These are phyloP conservation scores for Pogonognathellus flavescens DNA, from an alignment of 1,140 invertebrate species.

Conservation along the genomic window DNA sequence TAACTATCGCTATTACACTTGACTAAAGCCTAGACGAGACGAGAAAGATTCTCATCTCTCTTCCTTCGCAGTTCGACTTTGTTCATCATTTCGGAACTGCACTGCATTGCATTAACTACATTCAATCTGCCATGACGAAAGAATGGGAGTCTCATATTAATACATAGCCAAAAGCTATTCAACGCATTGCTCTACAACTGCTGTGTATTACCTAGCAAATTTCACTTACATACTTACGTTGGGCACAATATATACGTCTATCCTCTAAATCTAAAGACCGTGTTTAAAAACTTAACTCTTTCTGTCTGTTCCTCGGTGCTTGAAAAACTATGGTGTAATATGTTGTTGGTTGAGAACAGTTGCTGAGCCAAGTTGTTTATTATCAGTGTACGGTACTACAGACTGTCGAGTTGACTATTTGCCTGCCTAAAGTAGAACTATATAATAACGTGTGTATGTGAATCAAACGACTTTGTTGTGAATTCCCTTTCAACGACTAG, in stretches of 20 bases:
- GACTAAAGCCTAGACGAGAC: constrained; percentile 15
- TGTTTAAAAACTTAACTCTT: constrained; percentile 1
- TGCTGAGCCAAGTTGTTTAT: constrained; percentile 5
- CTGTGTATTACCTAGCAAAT: background rate
- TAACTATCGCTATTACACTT: constrained; percentile 47
- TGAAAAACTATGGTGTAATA: background rate
- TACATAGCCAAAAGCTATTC: constrained; percentile 37
- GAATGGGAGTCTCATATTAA: constrained; percentile 47
- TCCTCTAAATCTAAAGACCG: constrained; percentile 37
- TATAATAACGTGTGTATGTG: no score
- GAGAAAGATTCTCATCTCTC: background rate
- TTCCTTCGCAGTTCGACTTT: constrained; percentile 14
- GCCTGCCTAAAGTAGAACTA: background rate
- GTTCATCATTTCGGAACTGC: constrained; percentile 35
- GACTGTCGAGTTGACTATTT: no score
- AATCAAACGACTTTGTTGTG: background rate
- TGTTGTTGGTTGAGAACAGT: constrained; percentile 1
- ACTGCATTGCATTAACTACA: constrained; percentile 54
- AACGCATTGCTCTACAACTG: background rate
- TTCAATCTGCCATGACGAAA: constrained; percentile 57
- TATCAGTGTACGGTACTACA: no score
- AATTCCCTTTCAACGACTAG: background rate
- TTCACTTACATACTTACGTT: constrained; percentile 1
- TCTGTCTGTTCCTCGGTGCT: background rate
- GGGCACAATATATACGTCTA: no score